phyloP scores from a whole-genome alignment of 2,113 vertebrate species.

The Scopus umbretta region DNA sequence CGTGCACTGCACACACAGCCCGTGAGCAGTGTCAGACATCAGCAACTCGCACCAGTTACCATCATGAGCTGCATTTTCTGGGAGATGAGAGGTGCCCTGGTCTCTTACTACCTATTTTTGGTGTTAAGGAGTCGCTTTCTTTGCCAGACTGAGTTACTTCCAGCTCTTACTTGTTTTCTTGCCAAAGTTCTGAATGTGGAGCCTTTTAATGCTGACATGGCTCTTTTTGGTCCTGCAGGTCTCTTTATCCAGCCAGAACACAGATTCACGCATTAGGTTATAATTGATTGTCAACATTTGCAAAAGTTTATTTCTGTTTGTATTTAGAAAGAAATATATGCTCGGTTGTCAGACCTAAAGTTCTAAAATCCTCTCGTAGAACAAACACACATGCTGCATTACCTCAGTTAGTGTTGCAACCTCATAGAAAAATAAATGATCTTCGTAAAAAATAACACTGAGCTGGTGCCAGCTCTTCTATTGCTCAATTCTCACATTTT shows the following conservation, averaged over 20 bases:
- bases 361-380: background rate
- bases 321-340: background rate
- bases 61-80: background rate
- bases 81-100: background rate
- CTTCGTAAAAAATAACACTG: background rate
- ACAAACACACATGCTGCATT: background rate
- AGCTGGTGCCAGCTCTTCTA: background rate
- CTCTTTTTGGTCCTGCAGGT: background rate
- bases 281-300: background rate
- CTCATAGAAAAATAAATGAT: constrained; percentile 1
- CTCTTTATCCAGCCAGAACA: background rate
- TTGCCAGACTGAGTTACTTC: background rate
- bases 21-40: background rate
- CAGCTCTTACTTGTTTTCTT: background rate
- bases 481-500: background rate
- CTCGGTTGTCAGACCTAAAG: background rate
- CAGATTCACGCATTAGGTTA: background rate
- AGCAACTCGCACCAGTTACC: background rate
- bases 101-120: background rate
- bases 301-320: background rate
- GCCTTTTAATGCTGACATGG: background rate
- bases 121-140: background rate
- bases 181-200: background rate
- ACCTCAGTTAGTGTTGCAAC: background rate
- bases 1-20: background rate